Evolutionary conservation across 2,797 vertebrate species (phyloP).

Genomic region (Aselliscus stoliczkanus): DNA sequence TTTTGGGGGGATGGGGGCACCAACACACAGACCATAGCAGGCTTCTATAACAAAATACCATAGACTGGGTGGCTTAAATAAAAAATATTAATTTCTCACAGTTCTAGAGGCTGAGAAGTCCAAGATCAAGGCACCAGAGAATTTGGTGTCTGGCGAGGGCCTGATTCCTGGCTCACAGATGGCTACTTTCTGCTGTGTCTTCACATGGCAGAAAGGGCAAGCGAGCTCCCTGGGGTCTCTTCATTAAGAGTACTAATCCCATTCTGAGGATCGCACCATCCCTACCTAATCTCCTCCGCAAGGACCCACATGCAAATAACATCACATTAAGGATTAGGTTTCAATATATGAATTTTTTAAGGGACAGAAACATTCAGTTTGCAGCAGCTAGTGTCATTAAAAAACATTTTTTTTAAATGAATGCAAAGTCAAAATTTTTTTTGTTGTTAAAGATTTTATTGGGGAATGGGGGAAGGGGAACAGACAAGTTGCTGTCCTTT

Average conservation of each 20-base stretch:
- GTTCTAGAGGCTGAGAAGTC: background rate
- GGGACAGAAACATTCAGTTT: background rate
- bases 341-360: background rate
- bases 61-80: background rate
- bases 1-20: background rate
- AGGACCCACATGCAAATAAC: background rate
- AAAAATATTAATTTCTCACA: background rate
- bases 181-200: background rate
- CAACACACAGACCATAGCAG: background rate
- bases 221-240: background rate
- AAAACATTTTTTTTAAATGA: background rate
- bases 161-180: too few species aligned
- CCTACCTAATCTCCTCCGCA: background rate
- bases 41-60: background rate
- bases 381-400: background rate
- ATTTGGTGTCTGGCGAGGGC: too few species aligned
- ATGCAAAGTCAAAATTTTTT: background rate
- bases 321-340: background rate
- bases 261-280: background rate
- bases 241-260: background rate
- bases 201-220: background rate
- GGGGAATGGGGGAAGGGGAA: too few species aligned
- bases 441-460: too few species aligned
- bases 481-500: too few species aligned
- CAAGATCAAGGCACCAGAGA: background rate